Conservation (phyloP, 2,888 invertebrate genomes). For the Rotaria macrura region DNA sequence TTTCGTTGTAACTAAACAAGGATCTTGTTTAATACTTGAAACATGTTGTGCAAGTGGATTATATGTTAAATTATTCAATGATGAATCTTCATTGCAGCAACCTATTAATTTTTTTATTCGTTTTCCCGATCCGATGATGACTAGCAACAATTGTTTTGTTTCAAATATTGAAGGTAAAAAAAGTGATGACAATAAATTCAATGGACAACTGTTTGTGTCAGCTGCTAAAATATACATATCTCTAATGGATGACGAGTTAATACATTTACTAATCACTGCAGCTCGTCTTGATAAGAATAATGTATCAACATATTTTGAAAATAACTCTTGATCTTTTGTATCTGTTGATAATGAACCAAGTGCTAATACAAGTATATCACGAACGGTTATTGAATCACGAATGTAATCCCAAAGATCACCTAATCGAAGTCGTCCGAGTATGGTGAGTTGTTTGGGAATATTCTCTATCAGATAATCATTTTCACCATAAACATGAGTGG, state of each 20-base stretch:
- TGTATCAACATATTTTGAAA: not conserved
- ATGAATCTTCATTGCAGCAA: not conserved
- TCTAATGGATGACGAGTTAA: not conserved
- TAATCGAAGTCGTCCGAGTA: not conserved
- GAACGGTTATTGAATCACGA: not conserved
- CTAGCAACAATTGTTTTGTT: not conserved
- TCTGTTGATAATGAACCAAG: not conserved
- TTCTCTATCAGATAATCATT: not conserved
- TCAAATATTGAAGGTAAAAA: not conserved
- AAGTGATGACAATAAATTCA: not conserved
- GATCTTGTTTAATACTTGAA: not conserved
- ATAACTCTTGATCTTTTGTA: not conserved
- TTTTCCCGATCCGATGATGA: not conserved
- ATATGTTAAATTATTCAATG: not conserved
- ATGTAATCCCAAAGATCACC: not conserved
- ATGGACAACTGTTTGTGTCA: not conserved
- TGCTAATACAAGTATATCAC: not conserved
- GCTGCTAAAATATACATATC: constrained; percentile 5
- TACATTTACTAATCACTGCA: not conserved
- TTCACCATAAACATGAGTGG: not conserved
- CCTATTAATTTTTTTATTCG: not conserved
- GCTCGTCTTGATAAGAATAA: not conserved
- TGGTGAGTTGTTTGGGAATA: not conserved
- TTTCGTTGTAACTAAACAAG: not conserved
- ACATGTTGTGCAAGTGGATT: not conserved